Evolutionary conservation across 2,797 vertebrate genomes (phyloP).

Genomic region (Onychomys arenicola): DNA sequence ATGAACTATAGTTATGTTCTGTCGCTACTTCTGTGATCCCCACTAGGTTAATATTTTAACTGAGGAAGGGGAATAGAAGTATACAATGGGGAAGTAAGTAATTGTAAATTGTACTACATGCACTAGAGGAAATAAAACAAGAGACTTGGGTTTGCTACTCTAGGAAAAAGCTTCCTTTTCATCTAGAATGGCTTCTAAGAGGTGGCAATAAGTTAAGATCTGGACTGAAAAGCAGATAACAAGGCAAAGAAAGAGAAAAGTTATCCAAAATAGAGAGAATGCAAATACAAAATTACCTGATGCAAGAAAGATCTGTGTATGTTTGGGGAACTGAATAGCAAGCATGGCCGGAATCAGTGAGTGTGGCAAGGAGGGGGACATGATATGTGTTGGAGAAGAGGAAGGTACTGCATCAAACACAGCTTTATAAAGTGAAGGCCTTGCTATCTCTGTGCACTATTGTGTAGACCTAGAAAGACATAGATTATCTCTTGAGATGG

Average conservation of each 20-base stretch:
- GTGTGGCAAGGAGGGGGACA: background rate
- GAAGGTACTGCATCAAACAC: background rate
- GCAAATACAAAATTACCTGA: background rate
- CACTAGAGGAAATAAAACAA: slow-evolving; percentile 9
- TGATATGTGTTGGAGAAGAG: background rate
- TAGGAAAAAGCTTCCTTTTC: background rate
- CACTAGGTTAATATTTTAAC: background rate
- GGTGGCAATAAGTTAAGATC: background rate
- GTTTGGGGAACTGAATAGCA: background rate
- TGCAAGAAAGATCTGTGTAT: background rate
- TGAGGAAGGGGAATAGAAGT: background rate
- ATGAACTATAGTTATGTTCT: background rate
- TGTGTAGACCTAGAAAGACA: background rate
- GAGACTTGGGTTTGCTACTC: background rate
- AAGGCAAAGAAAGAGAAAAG: background rate
- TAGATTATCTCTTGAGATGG: background rate
- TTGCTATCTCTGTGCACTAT: background rate
- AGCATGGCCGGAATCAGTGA: background rate
- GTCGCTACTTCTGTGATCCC: background rate
- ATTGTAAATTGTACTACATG: background rate
- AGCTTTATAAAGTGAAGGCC: background rate
- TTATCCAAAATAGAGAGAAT: background rate
- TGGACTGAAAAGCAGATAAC: background rate
- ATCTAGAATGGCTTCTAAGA: background rate
- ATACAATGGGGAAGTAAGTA: background rate